A percentile compares a stretch with the other conserved stretches of the same genome.
These are phyloP conservation scores for Phocoena phocoena DNA, from an alignment of 2,113 vertebrate genomes.

Conservation along the genomic window DNA sequence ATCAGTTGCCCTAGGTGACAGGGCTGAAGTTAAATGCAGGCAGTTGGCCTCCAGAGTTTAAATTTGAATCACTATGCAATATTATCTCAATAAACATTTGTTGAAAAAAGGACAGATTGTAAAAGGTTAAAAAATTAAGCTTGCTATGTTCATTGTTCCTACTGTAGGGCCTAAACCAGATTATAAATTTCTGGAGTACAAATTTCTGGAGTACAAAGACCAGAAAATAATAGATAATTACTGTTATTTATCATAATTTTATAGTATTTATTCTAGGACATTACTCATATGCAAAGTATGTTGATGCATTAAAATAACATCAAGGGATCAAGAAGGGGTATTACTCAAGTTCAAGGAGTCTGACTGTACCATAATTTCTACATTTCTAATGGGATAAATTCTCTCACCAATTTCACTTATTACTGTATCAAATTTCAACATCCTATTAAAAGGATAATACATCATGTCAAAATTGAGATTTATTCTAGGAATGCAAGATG, in stretches of 20 bases:
- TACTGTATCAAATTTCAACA: neutral
- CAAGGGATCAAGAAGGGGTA: neutral
- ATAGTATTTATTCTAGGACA: neutral
- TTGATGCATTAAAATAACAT: neutral
- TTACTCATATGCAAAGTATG: neutral
- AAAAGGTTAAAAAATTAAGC: neutral
- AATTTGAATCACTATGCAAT: neutral
- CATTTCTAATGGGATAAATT: neutral
- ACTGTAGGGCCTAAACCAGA: neutral
- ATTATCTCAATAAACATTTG: neutral
- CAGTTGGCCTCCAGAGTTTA: neutral
- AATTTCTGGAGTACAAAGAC: neutral
- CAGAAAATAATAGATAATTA: neutral
- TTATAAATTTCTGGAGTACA: neutral
- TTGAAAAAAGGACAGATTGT: neutral
- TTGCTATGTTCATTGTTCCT: neutral
- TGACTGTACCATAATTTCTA: neutral
- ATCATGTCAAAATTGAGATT: no score
- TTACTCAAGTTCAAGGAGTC: neutral
- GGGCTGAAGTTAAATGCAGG: neutral
- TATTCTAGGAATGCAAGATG: no score
- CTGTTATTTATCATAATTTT: neutral
- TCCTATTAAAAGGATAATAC: neutral
- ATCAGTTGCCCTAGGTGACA: neutral
- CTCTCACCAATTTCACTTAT: neutral